A percentile compares a stretch with the other conserved stretches of the same genome.
Conservation (phyloP, 2,797 vertebrate species). For the Danio albolineatus region DNA sequence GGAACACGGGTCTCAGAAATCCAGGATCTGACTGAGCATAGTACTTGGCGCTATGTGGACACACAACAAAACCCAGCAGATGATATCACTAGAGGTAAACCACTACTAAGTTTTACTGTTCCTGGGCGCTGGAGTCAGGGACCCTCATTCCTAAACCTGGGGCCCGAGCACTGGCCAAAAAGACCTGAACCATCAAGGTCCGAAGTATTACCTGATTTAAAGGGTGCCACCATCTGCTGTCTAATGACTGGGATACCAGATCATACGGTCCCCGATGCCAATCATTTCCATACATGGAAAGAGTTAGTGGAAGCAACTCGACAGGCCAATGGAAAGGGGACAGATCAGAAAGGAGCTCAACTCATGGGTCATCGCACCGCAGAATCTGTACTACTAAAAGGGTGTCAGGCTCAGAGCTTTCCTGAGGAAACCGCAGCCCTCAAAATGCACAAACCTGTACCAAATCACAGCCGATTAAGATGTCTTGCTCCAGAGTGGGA, state of each 20-base stretch:
- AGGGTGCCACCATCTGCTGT: not conserved
- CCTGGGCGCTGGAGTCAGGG: not conserved
- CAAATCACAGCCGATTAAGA: not conserved
- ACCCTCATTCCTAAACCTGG: not conserved
- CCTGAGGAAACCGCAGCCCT: not conserved
- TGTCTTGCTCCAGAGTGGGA: conserved; percentile 13
- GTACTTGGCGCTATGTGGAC: no score
- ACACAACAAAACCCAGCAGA: no score
- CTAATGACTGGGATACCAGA: not conserved
- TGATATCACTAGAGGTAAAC: no score
- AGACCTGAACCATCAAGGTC: not conserved
- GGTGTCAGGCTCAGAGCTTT: not conserved
- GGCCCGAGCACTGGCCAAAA: conserved; percentile 5
- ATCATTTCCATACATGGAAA: not conserved
- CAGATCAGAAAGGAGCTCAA: not conserved
- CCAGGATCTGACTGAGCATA: no score
- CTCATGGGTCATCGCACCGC: not conserved
- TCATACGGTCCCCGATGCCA: not conserved
- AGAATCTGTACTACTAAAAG: not conserved
- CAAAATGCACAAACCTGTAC: not conserved
- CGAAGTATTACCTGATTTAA: not conserved
- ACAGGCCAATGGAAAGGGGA: not conserved
- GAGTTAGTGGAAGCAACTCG: conserved; percentile 3
- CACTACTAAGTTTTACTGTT: not conserved
- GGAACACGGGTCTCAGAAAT: no score